Evolutionary conservation across 2,113 vertebrate species (phyloP).

Genomic region (Oryzias curvinotus): DNA sequence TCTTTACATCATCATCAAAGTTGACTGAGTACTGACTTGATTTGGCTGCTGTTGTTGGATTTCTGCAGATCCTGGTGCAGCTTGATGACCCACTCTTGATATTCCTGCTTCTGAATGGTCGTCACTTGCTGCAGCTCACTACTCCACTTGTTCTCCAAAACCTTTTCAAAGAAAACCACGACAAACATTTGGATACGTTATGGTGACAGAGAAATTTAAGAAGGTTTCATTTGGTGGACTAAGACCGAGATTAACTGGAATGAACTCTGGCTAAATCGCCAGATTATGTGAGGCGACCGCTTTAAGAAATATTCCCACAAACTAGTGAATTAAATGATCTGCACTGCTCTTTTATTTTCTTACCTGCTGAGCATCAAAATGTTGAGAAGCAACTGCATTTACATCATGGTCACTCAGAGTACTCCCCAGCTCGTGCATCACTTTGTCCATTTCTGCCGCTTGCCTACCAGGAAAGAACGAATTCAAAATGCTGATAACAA

Average conservation of each 20-base stretch:
- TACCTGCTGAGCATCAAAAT: conserved; percentile 97
- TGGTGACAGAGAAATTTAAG: neutral
- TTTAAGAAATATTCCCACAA: too few relatives aligned
- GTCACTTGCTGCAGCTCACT: conserved; percentile 94
- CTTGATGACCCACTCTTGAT: conserved; percentile 98
- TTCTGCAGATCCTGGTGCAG: conserved; percentile 94
- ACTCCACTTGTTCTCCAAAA: conserved; percentile 94
- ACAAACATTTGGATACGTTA: neutral
- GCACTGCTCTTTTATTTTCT: neutral
- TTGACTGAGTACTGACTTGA: conserved; percentile 78
- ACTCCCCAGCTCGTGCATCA: conserved; percentile 96
- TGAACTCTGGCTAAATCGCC: neutral
- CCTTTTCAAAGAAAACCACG: conserved; percentile 67
- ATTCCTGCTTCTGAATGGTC: conserved; percentile 95
- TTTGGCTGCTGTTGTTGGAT: conserved; percentile 90
- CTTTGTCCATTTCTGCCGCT: conserved; percentile 91
- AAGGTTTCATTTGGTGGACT: neutral
- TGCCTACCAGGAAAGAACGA: conserved; percentile 76
- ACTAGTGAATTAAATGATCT: neutral
- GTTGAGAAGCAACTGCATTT: conserved; percentile 91
- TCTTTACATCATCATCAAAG: too few relatives aligned
- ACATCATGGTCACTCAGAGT: conserved; percentile 94
- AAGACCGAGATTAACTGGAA: neutral
- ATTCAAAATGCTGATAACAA: neutral
- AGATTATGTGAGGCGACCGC: neutral